Evolutionary conservation across 2,797 vertebrate genomes (phyloP).

Genomic region (Macrochelys suwanniensis): DNA sequence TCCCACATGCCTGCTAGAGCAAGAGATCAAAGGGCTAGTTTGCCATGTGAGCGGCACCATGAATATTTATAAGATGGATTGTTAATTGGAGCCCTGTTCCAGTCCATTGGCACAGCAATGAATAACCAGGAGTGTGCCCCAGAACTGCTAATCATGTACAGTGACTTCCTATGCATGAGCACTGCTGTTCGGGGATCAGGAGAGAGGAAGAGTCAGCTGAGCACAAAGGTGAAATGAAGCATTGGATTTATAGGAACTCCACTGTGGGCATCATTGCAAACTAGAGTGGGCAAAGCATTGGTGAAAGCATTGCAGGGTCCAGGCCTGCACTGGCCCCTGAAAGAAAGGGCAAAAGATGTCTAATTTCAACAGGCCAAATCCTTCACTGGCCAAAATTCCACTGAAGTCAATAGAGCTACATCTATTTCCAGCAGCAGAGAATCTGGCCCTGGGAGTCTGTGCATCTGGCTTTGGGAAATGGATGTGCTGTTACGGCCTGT

Average conservation of each 20-base stretch:
- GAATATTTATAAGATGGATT: background rate
- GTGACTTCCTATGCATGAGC: background rate
- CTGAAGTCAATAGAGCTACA: background rate
- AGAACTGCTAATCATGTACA: background rate
- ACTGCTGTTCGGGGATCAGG: no score
- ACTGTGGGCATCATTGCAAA: background rate
- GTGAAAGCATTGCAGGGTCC: background rate
- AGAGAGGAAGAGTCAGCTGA: background rate
- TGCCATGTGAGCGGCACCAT: background rate
- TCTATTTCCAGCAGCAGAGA: background rate
- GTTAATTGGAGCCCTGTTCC: background rate
- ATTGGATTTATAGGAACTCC: background rate
- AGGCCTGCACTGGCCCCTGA: background rate
- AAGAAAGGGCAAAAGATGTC: background rate
- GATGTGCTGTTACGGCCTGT: rapidly evolving
- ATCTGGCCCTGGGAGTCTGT: rapidly evolving
- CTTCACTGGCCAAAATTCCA: background rate
- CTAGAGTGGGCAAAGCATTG: background rate
- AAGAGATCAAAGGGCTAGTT: background rate
- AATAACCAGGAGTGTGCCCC: background rate
- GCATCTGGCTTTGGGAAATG: background rate
- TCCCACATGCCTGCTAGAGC: background rate
- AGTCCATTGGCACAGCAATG: background rate
- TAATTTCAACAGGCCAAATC: background rate
- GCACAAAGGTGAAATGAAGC: background rate